Evolutionary conservation across 1,140 invertebrate species (phyloP), one percentile per base, ranked within the genome.

Genomic region (Zaprionus ornatus): DNA sequence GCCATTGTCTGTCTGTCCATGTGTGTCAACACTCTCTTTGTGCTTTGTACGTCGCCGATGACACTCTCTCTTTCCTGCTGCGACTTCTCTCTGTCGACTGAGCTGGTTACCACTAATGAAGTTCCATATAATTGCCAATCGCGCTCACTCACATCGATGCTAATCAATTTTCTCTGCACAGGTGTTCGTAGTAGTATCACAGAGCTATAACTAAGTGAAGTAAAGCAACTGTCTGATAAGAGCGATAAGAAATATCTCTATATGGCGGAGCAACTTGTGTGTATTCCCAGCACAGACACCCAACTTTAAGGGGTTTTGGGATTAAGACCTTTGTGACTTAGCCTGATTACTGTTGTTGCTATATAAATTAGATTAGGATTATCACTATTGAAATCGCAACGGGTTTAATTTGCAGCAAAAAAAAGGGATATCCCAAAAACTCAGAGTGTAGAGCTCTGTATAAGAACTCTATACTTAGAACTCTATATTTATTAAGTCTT

Each of bases 51-150:
- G 29, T 0, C 29, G 29, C 15, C 37, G 37, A 40, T 37, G 25
- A n/a, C 25, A 21, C 15, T 27, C 52, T 27, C 23, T 27, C n/a
- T 15, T 6, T 12, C 7, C n/a, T 27, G 13, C 12, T 4, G 6
- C 17, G 15, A 32, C 29, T 0, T 32, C 40, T 50, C 23, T 35
- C 32, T 15, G 25, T 56, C 40, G 7, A 35, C 45, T 57, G 12
- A 63, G 61, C 25, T 50, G 10, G 32, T 48, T 32, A 35, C 59
- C 40, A 40, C 1, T n/a, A 74, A 74, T 74, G 72, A 62, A 61
- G 19, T 63, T 61, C 59, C 59, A 70, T 63, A 57, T 57, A 25
- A 74, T 74, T 70, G 72, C 50, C 50, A 62, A 74, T 74, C 72
- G 37, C n/a, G n/a, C 32, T 67, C 55, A 15, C 45, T 54, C 13